Base-by-base conservation (phyloP, 2,888 invertebrate species). In the Conops quadrifasciatus region DNA sequence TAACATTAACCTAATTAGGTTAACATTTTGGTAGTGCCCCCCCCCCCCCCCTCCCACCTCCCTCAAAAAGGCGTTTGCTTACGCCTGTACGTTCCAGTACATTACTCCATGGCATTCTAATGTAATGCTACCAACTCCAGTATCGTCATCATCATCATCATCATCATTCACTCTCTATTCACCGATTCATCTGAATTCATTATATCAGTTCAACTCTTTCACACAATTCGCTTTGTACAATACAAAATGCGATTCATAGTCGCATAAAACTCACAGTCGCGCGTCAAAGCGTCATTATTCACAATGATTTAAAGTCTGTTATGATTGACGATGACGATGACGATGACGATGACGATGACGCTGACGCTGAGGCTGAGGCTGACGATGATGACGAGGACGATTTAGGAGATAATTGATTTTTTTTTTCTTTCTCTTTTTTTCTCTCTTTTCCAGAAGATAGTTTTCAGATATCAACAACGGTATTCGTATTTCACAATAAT, bases 301-400 rank as follows among this genome's bases (percentile, higher is more conserved):
- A 80, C 79, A 75, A 76, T 80, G 78, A 78, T 78, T 73, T 76
- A 77, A 24, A 76, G 76, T 77, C 80, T 77, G 75, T 75, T 78
- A 79, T 80, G 79, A 80, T 80, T 80, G 79, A 79, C 80, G 79
- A 79, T 75, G 69, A 70, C 49, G 36, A 36, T 36, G 36, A 9
- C 36, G 36, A 36, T 36, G 36, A 36, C 36, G 36, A 36, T 36
- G 36, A 36, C 36, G 36, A 36, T 7, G 36, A 36, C 36, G n/a
- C n/a, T n/a, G n/a, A n/a, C n/a, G n/a, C n/a, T n/a, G n/a, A n/a
- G n/a, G n/a, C n/a, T n/a, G n/a, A n/a, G n/a, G n/a, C n/a, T n/a
- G 36, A 36, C 36, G 36, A 36, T 36, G 36, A 36, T 36, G 4
- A 36, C 36, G 5, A 36, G 5, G 36, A 36, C 36, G 9, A 36